These are phyloP conservation scores for Plagiodera versicolora DNA, from an alignment of 2,888 invertebrate species.

Conservation along the genomic window DNA sequence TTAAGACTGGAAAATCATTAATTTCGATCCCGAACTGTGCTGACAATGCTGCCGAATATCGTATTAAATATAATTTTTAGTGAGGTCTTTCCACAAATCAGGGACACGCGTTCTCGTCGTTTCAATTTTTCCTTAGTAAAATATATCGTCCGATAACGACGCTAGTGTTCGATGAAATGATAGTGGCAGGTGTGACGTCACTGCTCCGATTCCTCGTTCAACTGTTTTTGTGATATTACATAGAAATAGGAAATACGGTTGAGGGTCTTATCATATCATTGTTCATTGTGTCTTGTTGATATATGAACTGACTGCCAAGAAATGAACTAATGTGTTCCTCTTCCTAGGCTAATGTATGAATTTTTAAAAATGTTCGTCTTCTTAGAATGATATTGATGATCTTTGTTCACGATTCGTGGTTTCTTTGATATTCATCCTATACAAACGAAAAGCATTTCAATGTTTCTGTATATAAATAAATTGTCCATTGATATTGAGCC, in stretches of 20 bases:
- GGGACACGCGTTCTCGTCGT: not conserved
- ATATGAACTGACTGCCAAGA: constrained; percentile 44
- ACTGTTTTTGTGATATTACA: constrained; percentile 15
- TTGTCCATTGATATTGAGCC: not conserved
- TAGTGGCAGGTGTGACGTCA: not conserved
- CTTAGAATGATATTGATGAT: not conserved
- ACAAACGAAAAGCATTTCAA: not conserved
- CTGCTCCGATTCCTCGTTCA: constrained; percentile 12
- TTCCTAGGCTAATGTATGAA: constrained; percentile 20
- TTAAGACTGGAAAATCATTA: not conserved
- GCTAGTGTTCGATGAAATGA: constrained; percentile 3
- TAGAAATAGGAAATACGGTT: constrained; percentile 30
- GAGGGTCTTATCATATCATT: constrained; percentile 39
- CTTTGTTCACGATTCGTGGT: no score
- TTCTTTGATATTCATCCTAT: not conserved
- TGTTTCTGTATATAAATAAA: not conserved
- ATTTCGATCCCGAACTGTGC: not conserved
- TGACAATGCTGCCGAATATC: not conserved
- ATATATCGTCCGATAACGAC: not conserved
- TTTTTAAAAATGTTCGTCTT: constrained; percentile 6
- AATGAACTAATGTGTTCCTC: constrained; percentile 31
- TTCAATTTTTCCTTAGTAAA: not conserved
- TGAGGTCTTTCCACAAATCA: not conserved
- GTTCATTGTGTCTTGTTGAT: constrained; percentile 43
- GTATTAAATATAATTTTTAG: not conserved